phyloP scores from a whole-genome alignment of 2,113 vertebrate genomes.

The Haemorhous mexicanus region DNA sequence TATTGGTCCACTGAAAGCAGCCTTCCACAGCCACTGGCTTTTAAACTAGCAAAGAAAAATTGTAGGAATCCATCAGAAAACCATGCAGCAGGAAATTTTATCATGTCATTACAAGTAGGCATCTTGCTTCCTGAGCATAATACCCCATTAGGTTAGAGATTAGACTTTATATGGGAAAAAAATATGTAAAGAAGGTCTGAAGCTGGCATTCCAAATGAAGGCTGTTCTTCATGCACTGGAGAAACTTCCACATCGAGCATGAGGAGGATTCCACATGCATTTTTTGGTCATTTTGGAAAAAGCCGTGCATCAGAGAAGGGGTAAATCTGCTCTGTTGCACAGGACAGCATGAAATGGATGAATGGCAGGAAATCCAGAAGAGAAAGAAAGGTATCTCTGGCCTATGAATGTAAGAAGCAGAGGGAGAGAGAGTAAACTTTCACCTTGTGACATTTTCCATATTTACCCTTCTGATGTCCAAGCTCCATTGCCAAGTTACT shows the following conservation, averaged over 20 bases:
- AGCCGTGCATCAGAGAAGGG: background rate
- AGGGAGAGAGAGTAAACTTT: background rate
- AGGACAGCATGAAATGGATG: background rate
- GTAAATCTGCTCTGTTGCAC: background rate
- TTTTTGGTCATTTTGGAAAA: background rate
- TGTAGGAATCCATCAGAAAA: background rate
- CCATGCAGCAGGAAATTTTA: background rate
- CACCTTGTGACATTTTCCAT: background rate
- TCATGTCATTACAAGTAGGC: background rate
- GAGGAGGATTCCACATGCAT: background rate
- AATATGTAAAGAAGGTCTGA: background rate
- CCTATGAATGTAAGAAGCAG: background rate
- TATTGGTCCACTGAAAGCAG: background rate
- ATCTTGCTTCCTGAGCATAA: background rate
- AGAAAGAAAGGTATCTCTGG: background rate
- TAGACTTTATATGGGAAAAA: background rate
- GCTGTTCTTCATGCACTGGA: background rate
- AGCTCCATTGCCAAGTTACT: background rate
- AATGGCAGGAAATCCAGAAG: background rate
- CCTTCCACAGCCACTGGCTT: background rate
- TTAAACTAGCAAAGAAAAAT: background rate
- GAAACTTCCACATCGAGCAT: background rate
- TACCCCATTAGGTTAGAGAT: background rate
- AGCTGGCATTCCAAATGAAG: background rate
- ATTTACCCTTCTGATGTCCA: background rate